Evolutionary conservation across 1,140 invertebrate species (phyloP).

Genomic region (Choristoneura fumiferana): DNA sequence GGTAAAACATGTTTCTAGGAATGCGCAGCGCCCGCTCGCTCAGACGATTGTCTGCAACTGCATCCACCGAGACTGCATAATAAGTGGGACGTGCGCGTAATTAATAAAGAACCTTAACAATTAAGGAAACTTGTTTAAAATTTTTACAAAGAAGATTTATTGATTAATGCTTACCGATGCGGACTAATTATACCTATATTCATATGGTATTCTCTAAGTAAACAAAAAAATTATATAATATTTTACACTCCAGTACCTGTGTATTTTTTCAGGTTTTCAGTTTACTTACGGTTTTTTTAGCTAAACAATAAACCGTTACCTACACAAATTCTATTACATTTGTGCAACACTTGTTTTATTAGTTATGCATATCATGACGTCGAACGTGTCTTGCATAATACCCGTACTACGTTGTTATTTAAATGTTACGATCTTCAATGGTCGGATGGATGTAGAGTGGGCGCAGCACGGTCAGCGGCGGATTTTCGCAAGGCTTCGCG

Average conservation of each 20-base stretch:
- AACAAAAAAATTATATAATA: no score
- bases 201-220: no score
- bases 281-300: no score
- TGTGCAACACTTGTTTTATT: neutral
- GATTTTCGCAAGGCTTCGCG: constrained; percentile 71
- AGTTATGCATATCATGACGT: neutral
- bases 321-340: neutral
- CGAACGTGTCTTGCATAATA: constrained; percentile 10
- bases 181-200: no score
- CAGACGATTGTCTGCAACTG: constrained; percentile 23
- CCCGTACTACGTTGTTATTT: neutral
- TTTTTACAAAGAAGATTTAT: no score
- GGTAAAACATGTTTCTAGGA: constrained; percentile 53
- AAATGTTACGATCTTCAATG: constrained; percentile 8
- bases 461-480: constrained; percentile 35
- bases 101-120: constrained; percentile 8
- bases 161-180: no score
- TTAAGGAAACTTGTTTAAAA: constrained; percentile 5
- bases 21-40: constrained; percentile 34
- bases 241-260: no score
- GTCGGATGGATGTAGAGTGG: constrained; percentile 31
- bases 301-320: no score
- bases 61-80: constrained; percentile 30
- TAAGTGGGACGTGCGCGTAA: constrained; percentile 9
- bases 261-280: no score